phyloP scores from a whole-genome alignment of 2,888 invertebrate species.

The Octonoba sinensis region DNA sequence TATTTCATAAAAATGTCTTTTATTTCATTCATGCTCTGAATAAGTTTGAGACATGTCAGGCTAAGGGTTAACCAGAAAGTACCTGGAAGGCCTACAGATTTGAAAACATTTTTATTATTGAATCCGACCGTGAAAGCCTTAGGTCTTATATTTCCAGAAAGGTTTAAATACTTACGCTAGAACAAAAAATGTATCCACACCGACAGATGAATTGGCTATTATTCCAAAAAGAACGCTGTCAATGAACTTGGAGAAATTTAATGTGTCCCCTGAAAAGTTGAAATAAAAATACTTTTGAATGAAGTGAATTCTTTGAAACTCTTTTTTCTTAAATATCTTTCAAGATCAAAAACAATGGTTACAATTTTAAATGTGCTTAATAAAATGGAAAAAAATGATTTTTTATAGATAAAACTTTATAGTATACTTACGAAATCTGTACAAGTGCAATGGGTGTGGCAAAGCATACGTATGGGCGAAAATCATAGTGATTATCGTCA shows the following conservation, averaged over 20 bases:
- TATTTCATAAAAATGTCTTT: too few relatives aligned
- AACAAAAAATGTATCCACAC: slow-evolving; percentile 72
- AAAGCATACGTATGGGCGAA: slow-evolving; percentile 49
- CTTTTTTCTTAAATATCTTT: too few relatives aligned
- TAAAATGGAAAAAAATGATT: too few relatives aligned
- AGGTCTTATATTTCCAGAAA: not conserved
- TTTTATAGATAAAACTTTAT: not conserved
- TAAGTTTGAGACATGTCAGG: too few relatives aligned
- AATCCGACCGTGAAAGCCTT: too few relatives aligned
- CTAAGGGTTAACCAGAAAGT: too few relatives aligned
- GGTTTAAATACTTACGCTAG: slow-evolving; percentile 35
- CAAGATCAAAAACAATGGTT: too few relatives aligned
- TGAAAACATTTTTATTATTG: too few relatives aligned
- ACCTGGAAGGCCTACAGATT: too few relatives aligned
- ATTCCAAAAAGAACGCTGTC: slow-evolving; percentile 38
- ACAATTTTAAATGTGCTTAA: too few relatives aligned
- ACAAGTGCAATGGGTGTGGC: slow-evolving; percentile 48
- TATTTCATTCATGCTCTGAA: too few relatives aligned
- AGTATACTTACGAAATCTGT: slow-evolving; percentile 50
- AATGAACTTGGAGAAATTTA: slow-evolving; percentile 53
- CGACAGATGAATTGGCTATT: slow-evolving; percentile 71
- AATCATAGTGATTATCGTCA: slow-evolving; percentile 36
- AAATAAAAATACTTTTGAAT: not conserved
- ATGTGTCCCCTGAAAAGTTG: slow-evolving; percentile 29
- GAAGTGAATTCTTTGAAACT: too few relatives aligned